Evolutionary conservation across 2,113 vertebrate species (phyloP), one percentile per base, ranked within the genome.

Genomic region (Xiphophorus couchianus): DNA sequence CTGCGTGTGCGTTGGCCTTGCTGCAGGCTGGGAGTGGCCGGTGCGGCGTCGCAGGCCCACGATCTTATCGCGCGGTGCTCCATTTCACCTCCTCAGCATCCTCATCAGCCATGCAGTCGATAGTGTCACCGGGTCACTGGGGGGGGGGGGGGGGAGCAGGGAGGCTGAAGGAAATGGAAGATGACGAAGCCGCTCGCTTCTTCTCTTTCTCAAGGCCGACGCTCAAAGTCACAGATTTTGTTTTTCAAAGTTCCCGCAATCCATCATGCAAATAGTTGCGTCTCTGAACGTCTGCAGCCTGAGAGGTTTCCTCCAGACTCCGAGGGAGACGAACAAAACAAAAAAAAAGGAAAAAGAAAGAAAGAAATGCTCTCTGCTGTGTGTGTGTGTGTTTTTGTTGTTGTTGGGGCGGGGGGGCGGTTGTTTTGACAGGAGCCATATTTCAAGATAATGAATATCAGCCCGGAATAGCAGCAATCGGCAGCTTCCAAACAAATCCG

Each of bases 51-150:
- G 84, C 67, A 37, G 87, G 78, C 86, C 84, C 90, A 82, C 92
- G 95, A 95, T 96, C 94, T 96, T 96, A 96, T 96, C 96, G 82
- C 80, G 76, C 84, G 89, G 94, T 96, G 95, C 92, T 88, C 89
- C 83, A 95, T 96, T 96, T 95, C 95, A 95, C 94, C 94, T 92
- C 91, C 93, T 96, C 94, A 96, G 96, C 94, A 94, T 93, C 94
- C 93, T 95, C 95, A 95, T 93, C 80, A 93, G 90, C 92, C 88
- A 94, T 94, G 93, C 89, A 93, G 92, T 96, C 93, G 91, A 95
- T 93, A 95, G 86, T 91, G 90, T 92, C 90, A 90, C 0, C 73
- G 82, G 91, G 92, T 91, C 94, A 92, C 63, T 78, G 77, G 42
- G 58, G 27, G 44, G 78, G 89, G 66, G 29, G 67, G 84, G 31